Evolutionary conservation across 2,113 vertebrate genomes (phyloP).

Genomic region (Sisor rabdophorus): DNA sequence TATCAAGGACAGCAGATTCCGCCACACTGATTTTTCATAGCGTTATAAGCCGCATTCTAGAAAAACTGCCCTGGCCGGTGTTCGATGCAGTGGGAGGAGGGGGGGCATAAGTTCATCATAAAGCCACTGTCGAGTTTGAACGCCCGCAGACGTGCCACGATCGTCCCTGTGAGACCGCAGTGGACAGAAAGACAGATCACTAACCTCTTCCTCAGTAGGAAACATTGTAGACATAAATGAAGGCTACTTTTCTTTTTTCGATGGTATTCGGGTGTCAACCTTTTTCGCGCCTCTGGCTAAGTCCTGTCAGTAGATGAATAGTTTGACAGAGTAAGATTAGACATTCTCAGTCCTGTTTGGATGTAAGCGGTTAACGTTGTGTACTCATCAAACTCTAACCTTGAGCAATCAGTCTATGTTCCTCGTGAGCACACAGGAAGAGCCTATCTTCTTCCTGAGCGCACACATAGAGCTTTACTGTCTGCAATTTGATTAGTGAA

Average conservation of each 20-base stretch:
- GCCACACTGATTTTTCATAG: slow-evolving; percentile 14
- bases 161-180: slow-evolving; percentile 18
- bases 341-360: slow-evolving; percentile 6
- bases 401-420: slow-evolving; percentile 20
- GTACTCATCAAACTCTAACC: slow-evolving; percentile 25
- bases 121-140: slow-evolving; percentile 7
- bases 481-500: slow-evolving; percentile 67
- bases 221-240: not conserved
- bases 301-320: not conserved
- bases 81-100: not conserved
- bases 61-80: slow-evolving; percentile 11
- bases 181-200: slow-evolving; percentile 11
- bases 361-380: slow-evolving; percentile 5
- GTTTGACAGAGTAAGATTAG: not conserved
- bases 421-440: slow-evolving; percentile 15
- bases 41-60: not conserved
- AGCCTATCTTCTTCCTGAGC: too few relatives aligned
- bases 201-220: slow-evolving; percentile 6
- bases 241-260: not conserved
- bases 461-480: slow-evolving; percentile 47
- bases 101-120: slow-evolving; percentile 27
- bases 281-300: slow-evolving; percentile 8
- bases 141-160: not conserved
- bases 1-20: slow-evolving; percentile 22
- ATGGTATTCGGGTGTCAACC: not conserved